Percentiles rank a stretch among this genome's conserved stretches.
These are phyloP conservation scores for Ditula angustiorana DNA, from an alignment of 2,888 invertebrate genomes.

Conservation along the genomic window DNA sequence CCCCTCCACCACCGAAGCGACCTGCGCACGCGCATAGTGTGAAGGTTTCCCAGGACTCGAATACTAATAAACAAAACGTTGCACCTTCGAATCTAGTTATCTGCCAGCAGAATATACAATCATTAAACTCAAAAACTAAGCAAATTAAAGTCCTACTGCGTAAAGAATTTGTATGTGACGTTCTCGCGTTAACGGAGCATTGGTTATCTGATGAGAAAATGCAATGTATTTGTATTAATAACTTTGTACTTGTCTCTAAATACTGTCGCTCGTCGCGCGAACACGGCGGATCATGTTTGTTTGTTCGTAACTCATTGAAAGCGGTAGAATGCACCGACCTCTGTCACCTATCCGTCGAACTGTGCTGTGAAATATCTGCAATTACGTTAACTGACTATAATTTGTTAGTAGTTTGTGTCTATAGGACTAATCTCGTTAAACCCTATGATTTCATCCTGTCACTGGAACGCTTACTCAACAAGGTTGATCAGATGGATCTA, in stretches of 20 bases:
- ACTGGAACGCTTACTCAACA: constrained; percentile 2
- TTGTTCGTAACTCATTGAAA: not conserved
- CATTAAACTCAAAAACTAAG: not conserved
- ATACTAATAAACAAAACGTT: not conserved
- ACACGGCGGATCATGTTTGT: constrained; percentile 13
- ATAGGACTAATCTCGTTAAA: constrained; percentile 1
- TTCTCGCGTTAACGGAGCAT: constrained; percentile 12
- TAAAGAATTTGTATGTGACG: not conserved
- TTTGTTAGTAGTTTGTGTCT: not conserved
- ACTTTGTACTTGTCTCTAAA: not conserved
- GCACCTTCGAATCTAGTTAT: not conserved
- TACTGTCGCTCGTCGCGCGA: not conserved
- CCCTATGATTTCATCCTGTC: not conserved
- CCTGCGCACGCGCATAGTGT: too few relatives aligned
- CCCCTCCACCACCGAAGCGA: too few relatives aligned
- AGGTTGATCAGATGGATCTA: not conserved
- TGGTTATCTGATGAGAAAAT: constrained; percentile 6
- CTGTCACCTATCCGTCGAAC: not conserved
- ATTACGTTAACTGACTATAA: not conserved
- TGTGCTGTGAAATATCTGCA: constrained; percentile 1
- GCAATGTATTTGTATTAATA: not conserved
- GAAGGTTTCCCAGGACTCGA: not conserved
- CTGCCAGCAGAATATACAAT: not conserved
- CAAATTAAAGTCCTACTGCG: not conserved
- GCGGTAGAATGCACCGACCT: not conserved